Evolutionary conservation across 2,888 invertebrate species (phyloP).

Genomic region (Volucella zonaria): DNA sequence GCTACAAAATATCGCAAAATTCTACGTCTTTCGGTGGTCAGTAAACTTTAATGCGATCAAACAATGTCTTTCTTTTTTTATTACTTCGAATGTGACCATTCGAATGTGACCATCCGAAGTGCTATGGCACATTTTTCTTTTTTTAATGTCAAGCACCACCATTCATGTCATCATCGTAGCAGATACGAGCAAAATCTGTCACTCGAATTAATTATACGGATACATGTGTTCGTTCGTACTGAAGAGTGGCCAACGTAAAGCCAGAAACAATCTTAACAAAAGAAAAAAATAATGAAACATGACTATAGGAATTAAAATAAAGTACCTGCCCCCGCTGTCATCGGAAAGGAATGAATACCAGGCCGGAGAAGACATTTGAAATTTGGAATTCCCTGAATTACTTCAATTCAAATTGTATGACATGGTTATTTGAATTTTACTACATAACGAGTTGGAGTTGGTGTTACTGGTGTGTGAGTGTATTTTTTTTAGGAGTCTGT

Average conservation of each 20-base stretch:
- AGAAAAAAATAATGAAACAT: background rate
- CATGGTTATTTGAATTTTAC: conserved; percentile 61
- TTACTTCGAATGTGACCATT: conserved; percentile 7
- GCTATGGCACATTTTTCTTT: background rate
- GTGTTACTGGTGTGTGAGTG: background rate
- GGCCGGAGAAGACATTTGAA: conserved; percentile 62
- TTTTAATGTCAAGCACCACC: conserved; percentile 15
- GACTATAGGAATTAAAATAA: conserved; percentile 38
- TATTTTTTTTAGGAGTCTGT: background rate
- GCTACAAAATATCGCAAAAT: background rate
- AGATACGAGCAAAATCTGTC: conserved; percentile 26
- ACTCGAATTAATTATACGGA: conserved; percentile 43
- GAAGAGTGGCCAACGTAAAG: conserved; percentile 3
- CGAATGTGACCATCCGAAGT: conserved; percentile 5
- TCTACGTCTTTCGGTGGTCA: conserved; percentile 18
- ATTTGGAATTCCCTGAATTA: conserved; percentile 67
- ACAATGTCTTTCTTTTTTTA: background rate
- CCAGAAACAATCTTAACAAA: conserved; percentile 5
- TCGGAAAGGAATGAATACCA: conserved; percentile 51
- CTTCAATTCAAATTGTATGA: conserved; percentile 63
- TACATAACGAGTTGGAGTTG: conserved; percentile 1
- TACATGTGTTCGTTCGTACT: background rate
- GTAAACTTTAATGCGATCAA: conserved; percentile 6
- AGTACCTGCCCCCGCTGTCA: conserved; percentile 60
- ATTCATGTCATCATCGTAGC: background rate